Evolutionary conservation across 1,140 invertebrate genomes (phyloP).

Genomic region (Sitodiplosis mosellana): DNA sequence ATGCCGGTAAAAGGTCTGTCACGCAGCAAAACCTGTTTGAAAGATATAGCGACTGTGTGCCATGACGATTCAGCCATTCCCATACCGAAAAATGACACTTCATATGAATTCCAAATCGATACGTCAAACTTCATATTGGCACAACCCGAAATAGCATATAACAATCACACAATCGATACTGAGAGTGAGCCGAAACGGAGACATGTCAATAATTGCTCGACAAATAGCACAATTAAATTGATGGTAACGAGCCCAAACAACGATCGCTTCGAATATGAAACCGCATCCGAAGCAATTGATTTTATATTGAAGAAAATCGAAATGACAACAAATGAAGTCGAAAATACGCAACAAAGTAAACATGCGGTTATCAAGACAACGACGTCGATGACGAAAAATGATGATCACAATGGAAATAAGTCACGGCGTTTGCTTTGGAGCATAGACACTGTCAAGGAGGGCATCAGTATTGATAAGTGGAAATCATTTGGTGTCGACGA

Average conservation of each 20-base stretch:
- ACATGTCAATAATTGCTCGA: neutral
- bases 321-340: neutral
- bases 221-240: conserved; percentile 3
- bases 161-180: too few species aligned
- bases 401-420: neutral
- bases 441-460: neutral
- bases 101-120: too few species aligned
- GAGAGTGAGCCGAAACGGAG: neutral
- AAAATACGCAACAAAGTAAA: neutral
- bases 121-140: too few species aligned
- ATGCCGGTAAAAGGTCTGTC: neutral
- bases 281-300: neutral
- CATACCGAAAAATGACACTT: too few species aligned
- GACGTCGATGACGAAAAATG: too few species aligned
- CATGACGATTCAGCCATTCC: too few species aligned
- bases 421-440: neutral
- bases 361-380: too few species aligned
- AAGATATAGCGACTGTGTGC: too few species aligned
- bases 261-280: neutral
- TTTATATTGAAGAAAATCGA: neutral
- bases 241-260: conserved; percentile 22
- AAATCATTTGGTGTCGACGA: neutral
- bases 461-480: neutral
- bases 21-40: too few species aligned
- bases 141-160: too few species aligned